Base-by-base conservation (phyloP, 2,888 invertebrate species). In the Chymomyza procnemis region DNA sequence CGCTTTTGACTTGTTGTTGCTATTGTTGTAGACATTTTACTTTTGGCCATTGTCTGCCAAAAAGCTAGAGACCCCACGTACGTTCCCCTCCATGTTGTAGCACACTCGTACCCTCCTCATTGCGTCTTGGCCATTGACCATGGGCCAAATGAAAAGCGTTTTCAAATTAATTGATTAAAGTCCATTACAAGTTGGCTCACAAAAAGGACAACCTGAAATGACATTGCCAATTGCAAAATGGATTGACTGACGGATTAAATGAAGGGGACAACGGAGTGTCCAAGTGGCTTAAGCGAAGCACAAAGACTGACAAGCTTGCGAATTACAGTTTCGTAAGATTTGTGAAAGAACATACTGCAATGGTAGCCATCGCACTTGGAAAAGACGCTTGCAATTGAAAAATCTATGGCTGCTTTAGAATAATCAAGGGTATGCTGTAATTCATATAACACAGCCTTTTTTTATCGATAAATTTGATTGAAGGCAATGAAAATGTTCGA, bases 91-190 rank as follows among this genome's bases (percentile, higher is more conserved):
- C 18, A 6, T 30, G 50, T 8, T 26, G 6, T 1, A 26, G 8
- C 26, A 26, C 26, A 26, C 26, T 4, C 26, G 26, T 16, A 9
- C 9, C 50, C 1, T 18, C 6, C 9, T 18, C 30, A 1, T 3
- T 46, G 50, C 34, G 48, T 26, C 34, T 61, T 61, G 18, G 47
- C 48, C 54, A 61, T 21, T 21, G 30, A 12, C 21, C 47, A 62
- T 71, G 73, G 69, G 78, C 73, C 82, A 80, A 72, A 85, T 81
- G 81, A 80, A 85, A 81, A 81, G 82, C 81, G 81, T 81, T 82
- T 81, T 81, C 86, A 85, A 86, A 85, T 85, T 85, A 85, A 85
- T 85, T 85, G 84, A 85, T 85, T 86, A 86, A 85, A 85, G 84
- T 86, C 86, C 84, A 85, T 85, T 85, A 85, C 85, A 85, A 86